Evolutionary conservation across 2,113 vertebrate species (phyloP).

Genomic region (Pedionomus torquatus): DNA sequence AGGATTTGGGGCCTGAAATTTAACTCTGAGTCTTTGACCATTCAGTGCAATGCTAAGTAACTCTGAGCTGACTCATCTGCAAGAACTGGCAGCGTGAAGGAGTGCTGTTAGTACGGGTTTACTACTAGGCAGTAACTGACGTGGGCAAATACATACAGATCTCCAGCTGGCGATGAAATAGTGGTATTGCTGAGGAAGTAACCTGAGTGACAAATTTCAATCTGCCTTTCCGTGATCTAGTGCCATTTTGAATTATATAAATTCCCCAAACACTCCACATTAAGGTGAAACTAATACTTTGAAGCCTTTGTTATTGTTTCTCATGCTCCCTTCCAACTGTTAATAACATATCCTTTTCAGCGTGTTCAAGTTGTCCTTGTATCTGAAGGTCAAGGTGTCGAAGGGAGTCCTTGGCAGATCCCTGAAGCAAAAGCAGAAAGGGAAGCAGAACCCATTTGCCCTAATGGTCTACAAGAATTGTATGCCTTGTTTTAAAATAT

Average conservation of each 20-base stretch:
- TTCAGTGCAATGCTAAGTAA: background rate
- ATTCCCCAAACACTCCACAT: background rate
- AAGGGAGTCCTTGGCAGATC: background rate
- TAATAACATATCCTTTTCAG: background rate
- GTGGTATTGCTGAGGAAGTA: background rate
- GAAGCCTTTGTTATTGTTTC: background rate
- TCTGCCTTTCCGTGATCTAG: background rate
- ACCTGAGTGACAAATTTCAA: background rate
- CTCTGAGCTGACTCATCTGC: background rate
- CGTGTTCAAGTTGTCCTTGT: background rate
- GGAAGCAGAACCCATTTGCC: background rate
- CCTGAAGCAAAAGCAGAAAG: background rate
- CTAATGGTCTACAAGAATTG: background rate
- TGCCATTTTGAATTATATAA: background rate
- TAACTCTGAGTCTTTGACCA: background rate
- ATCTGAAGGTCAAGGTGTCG: background rate
- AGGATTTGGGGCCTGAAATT: background rate
- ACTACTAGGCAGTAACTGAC: background rate
- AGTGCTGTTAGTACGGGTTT: background rate
- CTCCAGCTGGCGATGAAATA: rapidly evolving
- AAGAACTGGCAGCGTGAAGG: background rate
- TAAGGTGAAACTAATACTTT: background rate
- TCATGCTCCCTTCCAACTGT: background rate
- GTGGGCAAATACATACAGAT: background rate
- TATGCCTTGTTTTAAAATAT: background rate